Conservation (phyloP, 2,797 vertebrate genomes). For the Austrolebias charrua region DNA sequence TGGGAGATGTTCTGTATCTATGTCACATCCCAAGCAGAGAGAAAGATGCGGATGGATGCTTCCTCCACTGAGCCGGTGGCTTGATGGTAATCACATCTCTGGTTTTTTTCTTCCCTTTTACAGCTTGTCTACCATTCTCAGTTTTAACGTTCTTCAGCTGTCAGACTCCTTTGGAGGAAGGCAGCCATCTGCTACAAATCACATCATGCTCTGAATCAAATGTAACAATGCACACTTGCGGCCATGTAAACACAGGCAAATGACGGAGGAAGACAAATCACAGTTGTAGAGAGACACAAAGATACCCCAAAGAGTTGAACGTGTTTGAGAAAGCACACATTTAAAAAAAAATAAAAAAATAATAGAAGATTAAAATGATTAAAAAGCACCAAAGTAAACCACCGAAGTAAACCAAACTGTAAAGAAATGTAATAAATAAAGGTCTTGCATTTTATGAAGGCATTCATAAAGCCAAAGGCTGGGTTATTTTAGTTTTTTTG, state of each 20-base stretch:
- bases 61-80: slow-evolving; percentile 50
- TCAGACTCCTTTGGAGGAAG: slow-evolving; percentile 51
- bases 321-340: slow-evolving; percentile 40
- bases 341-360: background rate
- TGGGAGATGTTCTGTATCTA: slow-evolving; percentile 65
- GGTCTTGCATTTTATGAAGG: too few species aligned
- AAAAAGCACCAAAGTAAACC: background rate
- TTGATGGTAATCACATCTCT: slow-evolving; percentile 64
- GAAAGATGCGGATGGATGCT: slow-evolving; percentile 60
- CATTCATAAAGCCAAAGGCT: too few species aligned
- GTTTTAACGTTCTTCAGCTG: slow-evolving; percentile 63
- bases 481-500: too few species aligned
- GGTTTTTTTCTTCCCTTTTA: slow-evolving; percentile 35
- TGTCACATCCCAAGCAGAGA: slow-evolving; percentile 58
- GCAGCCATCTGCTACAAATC: slow-evolving; percentile 71
- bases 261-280: slow-evolving; percentile 49
- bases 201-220: slow-evolving; percentile 55
- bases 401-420: too few species aligned
- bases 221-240: slow-evolving; percentile 51
- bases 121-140: slow-evolving; percentile 55
- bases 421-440: slow-evolving; percentile 1
- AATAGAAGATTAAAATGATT: background rate
- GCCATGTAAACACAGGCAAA: slow-evolving; percentile 61
- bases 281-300: slow-evolving; percentile 50
- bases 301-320: slow-evolving; percentile 35